A percentile compares a stretch with the other conserved stretches of the same genome.
phyloP scores from a whole-genome alignment of 1,140 invertebrate genomes.

The Sogatella furcifera region DNA sequence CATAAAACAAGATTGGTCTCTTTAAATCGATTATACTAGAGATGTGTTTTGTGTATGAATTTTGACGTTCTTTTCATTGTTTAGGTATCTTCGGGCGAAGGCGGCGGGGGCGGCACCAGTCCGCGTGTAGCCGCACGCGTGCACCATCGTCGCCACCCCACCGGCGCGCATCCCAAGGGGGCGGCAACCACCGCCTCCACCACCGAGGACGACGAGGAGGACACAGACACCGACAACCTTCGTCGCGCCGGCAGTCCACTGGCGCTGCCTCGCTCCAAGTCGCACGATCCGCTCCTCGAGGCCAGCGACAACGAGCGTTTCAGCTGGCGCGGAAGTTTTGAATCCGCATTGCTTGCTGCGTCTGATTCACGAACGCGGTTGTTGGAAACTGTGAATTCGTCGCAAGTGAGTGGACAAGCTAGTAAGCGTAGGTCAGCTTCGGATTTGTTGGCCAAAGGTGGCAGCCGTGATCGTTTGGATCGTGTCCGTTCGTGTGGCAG shows the following conservation, averaged over 20 bases:
- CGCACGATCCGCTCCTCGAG: constrained; percentile 56
- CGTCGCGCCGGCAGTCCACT: constrained; percentile 31
- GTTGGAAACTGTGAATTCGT: constrained; percentile 46
- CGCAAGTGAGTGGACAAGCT: constrained; percentile 49
- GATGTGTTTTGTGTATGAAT: too few species aligned
- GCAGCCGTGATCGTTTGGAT: constrained; percentile 60
- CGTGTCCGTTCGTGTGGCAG: constrained; percentile 62
- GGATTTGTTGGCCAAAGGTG: constrained; percentile 61
- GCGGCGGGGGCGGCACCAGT: constrained; percentile 1
- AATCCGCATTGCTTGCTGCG: constrained; percentile 68
- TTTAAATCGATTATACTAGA: too few species aligned
- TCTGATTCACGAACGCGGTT: constrained; percentile 62
- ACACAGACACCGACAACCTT: constrained; percentile 32
- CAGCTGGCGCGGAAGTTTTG: constrained; percentile 82
- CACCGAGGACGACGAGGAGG: constrained; percentile 55
- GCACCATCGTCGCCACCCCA: constrained; percentile 11
- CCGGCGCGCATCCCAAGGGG: constrained; percentile 36
- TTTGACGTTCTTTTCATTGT: too few species aligned
- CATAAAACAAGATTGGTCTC: too few species aligned
- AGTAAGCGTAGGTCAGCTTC: constrained; percentile 66
- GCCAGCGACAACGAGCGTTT: constrained; percentile 81
- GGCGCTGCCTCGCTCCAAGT: constrained; percentile 59
- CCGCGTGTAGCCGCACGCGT: constrained; percentile 23
- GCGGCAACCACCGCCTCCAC: constrained; percentile 49
- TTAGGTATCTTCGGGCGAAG: too few species aligned